Base-by-base conservation (phyloP, 92 coral and sea anemone genomes). In the Pocillopora grandis region DNA sequence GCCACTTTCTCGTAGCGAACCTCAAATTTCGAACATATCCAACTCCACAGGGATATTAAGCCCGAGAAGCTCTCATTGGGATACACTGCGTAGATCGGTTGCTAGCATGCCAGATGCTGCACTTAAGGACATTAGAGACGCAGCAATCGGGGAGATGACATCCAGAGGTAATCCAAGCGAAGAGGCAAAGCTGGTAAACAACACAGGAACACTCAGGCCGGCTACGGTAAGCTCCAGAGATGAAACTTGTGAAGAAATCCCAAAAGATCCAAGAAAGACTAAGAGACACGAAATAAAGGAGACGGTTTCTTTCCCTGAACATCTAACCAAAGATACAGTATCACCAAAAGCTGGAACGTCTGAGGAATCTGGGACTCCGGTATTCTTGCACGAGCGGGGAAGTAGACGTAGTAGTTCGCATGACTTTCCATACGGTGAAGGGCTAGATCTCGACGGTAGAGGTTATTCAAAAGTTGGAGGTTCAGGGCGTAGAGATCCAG, bases 71-170 rank as follows among this genome's bases (percentile, higher is more conserved):
- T 59, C 80, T 27, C 65, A 70, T 17, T 83, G 80, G 86, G 80
- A 73, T 61, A 83, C 56, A 49, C 19, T 83, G 57, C 79, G 74
- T 16, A 73, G 80, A 64, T 62, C 86, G 49, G 62, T 72, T 74
- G 16, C 75, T 75, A 83, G 86, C 62, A 74, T 73, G 86, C 86
- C 86, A 62, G 86, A 74, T 58, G 75, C 62, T 52, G 20, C 80
- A 23, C 33, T 83, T 42, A 48, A 23, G 56, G 86, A 62, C 63
- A 65, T 83, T 42, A 84, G 82, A 36, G 75, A 76, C 20, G 76
- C 77, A 58, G 80, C 86, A 48, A 66, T 72, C 49, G 72, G 63
- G 86, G 86, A 83, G 56, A 83, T 83, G 21, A 74, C 72, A 71
- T 20, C 21, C 55, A 55, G 86, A 23, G 80, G 65, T 55, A 64